Evolutionary conservation across 2,113 vertebrate species (phyloP).

Genomic region (Solenodon paradoxus): DNA sequence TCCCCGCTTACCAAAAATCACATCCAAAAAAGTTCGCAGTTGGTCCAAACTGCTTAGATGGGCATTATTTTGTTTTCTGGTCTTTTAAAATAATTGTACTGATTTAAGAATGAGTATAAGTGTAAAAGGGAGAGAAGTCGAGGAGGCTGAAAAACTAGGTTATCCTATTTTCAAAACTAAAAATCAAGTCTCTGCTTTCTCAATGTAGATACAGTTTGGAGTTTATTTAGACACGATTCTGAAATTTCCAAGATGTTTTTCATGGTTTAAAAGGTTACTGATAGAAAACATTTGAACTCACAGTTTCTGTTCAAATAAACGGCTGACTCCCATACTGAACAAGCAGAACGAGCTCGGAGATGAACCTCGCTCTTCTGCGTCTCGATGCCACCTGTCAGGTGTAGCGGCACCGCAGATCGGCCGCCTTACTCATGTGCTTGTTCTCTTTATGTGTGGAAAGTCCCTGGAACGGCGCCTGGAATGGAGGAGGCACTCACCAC

Average conservation of each 20-base stretch:
- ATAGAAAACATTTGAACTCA: not conserved
- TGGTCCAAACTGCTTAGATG: not conserved
- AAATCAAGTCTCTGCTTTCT: not conserved
- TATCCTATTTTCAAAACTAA: not conserved
- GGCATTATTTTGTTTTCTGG: not conserved
- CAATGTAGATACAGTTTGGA: not conserved
- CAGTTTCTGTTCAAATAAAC: not conserved
- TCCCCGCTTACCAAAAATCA: conserved; percentile 46
- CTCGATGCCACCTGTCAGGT: too few species aligned
- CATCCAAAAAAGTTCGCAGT: conserved; percentile 5
- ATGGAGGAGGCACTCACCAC: not conserved
- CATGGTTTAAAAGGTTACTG: not conserved
- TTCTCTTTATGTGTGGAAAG: not conserved
- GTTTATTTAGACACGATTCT: not conserved
- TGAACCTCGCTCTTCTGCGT: not conserved
- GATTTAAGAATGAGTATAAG: not conserved
- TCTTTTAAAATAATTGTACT: conserved; percentile 4
- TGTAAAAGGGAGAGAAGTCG: not conserved
- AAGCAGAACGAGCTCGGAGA: not conserved
- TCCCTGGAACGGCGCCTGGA: not conserved
- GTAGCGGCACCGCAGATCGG: too few species aligned
- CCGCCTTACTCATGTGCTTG: too few species aligned
- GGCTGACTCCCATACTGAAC: not conserved
- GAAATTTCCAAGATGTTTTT: not conserved
- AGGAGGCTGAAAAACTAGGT: not conserved